A percentile compares a stretch with the other conserved stretches of the same genome.
These are phyloP conservation scores for Agrotis clavis DNA, from an alignment of 2,888 invertebrate species.

Conservation along the genomic window DNA sequence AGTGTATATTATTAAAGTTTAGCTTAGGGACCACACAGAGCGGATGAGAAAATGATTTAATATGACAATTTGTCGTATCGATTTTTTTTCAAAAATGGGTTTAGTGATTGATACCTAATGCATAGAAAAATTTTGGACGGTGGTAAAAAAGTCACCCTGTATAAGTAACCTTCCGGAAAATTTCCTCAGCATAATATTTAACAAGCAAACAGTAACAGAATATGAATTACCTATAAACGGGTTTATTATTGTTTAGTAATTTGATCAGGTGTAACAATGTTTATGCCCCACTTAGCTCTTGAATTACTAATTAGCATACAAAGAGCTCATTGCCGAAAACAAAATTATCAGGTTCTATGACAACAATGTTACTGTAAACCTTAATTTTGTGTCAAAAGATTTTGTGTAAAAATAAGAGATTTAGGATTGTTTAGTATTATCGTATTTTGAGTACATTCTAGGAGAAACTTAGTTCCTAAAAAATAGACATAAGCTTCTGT, in stretches of 20 bases:
- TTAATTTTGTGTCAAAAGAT: no score
- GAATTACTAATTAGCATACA: background rate
- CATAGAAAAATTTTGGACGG: no score
- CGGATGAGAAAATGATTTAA: no score
- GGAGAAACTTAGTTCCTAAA: no score
- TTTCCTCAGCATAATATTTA: background rate
- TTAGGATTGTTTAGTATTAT: background rate
- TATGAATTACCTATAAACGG: background rate
- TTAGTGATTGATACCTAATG: no score
- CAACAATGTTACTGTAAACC: background rate
- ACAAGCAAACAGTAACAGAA: background rate
- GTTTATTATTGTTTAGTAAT: conserved; percentile 7
- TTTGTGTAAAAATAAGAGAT: background rate
- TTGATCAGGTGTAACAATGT: conserved; percentile 8
- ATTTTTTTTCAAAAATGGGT: no score
- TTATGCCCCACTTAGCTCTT: conserved; percentile 1
- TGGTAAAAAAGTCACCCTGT: no score
- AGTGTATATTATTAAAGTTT: no score
- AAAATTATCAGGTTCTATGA: background rate
- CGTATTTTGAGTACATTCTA: no score
- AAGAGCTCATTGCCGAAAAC: background rate
- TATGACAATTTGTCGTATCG: no score
- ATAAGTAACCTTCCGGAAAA: background rate
- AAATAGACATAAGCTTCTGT: no score
- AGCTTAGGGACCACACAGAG: no score